Conservation (phyloP, 2,888 invertebrate genomes). For the Crematogaster levior region DNA sequence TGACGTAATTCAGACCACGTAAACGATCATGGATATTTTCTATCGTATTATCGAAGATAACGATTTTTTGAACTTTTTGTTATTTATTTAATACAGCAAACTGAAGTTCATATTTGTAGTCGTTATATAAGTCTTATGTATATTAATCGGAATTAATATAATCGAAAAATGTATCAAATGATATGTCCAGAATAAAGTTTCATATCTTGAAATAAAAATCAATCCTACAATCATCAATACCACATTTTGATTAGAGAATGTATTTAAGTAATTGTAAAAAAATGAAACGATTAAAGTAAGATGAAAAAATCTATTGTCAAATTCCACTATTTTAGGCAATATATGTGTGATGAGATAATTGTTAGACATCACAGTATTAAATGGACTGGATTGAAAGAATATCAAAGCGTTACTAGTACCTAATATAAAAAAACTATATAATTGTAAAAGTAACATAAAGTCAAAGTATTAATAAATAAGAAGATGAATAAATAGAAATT, state of each 20-base stretch:
- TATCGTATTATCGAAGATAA: neutral
- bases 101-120: neutral
- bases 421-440: no score
- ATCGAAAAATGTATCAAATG: neutral
- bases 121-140: neutral
- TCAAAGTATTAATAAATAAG: neutral
- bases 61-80: neutral
- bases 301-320: neutral
- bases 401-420: no score
- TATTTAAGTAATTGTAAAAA: neutral
- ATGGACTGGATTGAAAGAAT: neutral
- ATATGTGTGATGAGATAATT: neutral
- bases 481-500: neutral
- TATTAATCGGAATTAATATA: no score
- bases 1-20: conserved; percentile 43
- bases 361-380: neutral
- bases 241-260: neutral
- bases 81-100: neutral
- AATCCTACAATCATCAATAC: no score
- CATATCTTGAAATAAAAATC: neutral
- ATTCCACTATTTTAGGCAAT: neutral
- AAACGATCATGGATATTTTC: neutral
- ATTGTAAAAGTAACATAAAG: no score
- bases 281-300: neutral
- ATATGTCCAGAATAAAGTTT: no score